Evolutionary conservation across 92 coral and sea anemone genomes (phyloP).

Genomic region (Parazoanthus atlanticus): DNA sequence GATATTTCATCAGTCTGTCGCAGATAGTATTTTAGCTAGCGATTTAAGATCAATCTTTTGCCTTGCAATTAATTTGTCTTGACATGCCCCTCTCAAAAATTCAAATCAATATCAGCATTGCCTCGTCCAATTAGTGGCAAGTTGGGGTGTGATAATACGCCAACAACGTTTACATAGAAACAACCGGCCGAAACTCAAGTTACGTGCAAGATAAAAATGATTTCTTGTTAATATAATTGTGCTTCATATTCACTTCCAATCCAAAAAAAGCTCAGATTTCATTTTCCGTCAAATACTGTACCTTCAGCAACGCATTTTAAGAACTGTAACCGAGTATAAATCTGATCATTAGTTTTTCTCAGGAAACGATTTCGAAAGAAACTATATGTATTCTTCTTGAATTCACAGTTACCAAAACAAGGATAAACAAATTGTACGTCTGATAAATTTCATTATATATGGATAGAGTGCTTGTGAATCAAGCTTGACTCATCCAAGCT

Average conservation of each 20-base stretch:
- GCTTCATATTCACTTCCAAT: background rate
- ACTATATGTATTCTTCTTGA: background rate
- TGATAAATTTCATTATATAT: background rate
- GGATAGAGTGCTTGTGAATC: background rate
- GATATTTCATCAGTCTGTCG: background rate
- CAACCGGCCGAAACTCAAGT: background rate
- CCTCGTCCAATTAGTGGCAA: conserved; percentile 6
- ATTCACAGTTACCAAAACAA: background rate
- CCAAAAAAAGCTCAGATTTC: background rate
- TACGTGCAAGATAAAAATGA: background rate
- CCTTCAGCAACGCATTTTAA: background rate
- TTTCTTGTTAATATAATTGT: background rate
- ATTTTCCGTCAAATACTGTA: background rate
- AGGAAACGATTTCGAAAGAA: background rate
- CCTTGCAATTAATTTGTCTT: conserved; percentile 31
- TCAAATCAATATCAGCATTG: background rate
- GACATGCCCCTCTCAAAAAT: conserved; percentile 7
- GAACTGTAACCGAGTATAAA: background rate
- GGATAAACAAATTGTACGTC: background rate
- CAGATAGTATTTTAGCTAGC: background rate
- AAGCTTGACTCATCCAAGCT: background rate
- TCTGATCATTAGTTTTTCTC: background rate
- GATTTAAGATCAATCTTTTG: background rate
- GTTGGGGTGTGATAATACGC: background rate
- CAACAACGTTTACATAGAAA: background rate